Percentiles rank a stretch among this genome's conserved stretches.
phyloP scores from a whole-genome alignment of 2,797 vertebrate species.

The Schizothorax lantsangensis region DNA sequence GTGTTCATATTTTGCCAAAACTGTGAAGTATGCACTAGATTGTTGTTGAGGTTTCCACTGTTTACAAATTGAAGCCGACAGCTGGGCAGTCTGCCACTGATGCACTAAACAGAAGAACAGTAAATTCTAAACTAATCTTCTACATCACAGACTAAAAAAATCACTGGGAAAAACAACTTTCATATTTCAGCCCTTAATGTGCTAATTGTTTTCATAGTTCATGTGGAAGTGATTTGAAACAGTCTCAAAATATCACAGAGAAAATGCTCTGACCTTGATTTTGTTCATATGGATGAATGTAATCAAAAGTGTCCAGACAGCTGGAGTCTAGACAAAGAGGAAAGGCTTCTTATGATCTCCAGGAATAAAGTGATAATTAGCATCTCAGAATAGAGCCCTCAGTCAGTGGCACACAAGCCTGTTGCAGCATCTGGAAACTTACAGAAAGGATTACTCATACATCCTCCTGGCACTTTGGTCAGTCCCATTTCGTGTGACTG shows the following conservation, averaged over 20 bases:
- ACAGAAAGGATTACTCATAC: constrained; percentile 31
- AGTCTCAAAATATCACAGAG: neutral
- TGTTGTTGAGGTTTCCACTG: neutral
- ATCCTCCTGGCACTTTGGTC: constrained; percentile 5
- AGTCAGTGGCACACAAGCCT: constrained; percentile 8
- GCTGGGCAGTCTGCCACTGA: constrained; percentile 15
- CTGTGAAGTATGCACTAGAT: neutral
- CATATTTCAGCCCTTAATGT: neutral
- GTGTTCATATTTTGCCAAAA: neutral
- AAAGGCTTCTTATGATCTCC: constrained; percentile 44
- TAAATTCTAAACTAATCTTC: neutral
- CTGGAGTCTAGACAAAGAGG: constrained; percentile 38
- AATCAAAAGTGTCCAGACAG: constrained; percentile 37
- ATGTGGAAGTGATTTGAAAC: neutral
- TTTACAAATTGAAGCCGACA: constrained; percentile 23
- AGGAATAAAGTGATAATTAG: constrained; percentile 47
- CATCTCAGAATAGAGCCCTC: constrained; percentile 49
- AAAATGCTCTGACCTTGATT: constrained; percentile 7
- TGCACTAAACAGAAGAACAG: constrained; percentile 19
- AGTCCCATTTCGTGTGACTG: neutral
- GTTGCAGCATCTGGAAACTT: constrained; percentile 53
- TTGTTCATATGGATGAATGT: constrained; percentile 5
- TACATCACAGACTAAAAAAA: neutral
- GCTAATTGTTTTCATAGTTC: neutral
- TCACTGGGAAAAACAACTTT: neutral